Evolutionary conservation across 2,888 invertebrate species (phyloP).

Genomic region (Polydrusus cervinus): DNA sequence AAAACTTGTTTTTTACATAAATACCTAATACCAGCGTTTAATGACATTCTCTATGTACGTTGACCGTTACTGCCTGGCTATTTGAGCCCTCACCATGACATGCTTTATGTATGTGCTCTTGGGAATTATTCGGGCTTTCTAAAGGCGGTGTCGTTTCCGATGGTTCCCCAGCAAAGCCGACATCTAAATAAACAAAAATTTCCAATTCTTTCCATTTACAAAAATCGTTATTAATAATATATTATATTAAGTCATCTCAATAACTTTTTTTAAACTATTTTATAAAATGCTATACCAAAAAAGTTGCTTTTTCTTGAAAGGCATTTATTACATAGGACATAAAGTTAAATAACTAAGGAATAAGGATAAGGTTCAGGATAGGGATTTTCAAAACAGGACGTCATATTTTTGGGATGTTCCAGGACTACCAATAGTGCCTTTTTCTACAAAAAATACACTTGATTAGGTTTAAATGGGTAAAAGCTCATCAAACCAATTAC

Average conservation of each 20-base stretch:
- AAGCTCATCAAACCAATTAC: too few species aligned
- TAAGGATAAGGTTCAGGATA: slow-evolving; percentile 7
- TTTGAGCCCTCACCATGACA: slow-evolving; percentile 24
- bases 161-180: slow-evolving; percentile 42
- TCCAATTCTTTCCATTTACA: too few species aligned
- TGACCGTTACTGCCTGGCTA: slow-evolving; percentile 47
- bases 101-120: slow-evolving; percentile 26
- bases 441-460: slow-evolving; percentile 51
- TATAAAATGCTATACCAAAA: too few species aligned
- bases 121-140: slow-evolving; percentile 44
- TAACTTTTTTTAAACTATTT: too few species aligned
- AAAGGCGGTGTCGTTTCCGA: slow-evolving; percentile 47
- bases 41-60: slow-evolving; percentile 56
- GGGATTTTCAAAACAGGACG: slow-evolving; percentile 50
- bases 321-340: neutral
- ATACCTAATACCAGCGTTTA: slow-evolving; percentile 9
- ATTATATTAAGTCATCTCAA: too few species aligned
- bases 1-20: too few species aligned
- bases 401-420: slow-evolving; percentile 59
- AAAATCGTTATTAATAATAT: too few species aligned
- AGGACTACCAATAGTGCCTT: slow-evolving; percentile 54
- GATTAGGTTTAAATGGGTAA: neutral
- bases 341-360: neutral
- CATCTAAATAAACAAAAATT: slow-evolving; percentile 31
- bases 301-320: neutral